These are phyloP conservation scores for Petromus typicus DNA, from an alignment of 2,113 vertebrate genomes.

Conservation along the genomic window DNA sequence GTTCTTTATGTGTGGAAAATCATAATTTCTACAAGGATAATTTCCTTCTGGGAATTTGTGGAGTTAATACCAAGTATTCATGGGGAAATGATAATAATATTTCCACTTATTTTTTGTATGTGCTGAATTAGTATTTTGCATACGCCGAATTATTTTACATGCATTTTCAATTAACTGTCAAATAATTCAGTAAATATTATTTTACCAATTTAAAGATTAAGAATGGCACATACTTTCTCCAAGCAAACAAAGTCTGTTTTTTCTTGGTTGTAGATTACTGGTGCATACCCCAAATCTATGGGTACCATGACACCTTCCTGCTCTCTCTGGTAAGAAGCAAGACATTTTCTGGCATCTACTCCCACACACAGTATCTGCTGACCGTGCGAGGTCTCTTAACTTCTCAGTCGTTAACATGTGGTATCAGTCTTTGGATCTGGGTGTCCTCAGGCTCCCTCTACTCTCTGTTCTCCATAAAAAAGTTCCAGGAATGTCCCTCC, in stretches of 20 bases:
- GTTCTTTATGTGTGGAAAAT: not conserved
- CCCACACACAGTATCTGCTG: not conserved
- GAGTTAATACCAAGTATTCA: not conserved
- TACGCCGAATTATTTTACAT: not conserved
- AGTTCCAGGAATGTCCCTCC: not conserved
- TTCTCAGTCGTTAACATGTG: not conserved
- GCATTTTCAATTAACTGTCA: not conserved
- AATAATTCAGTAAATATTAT: not conserved
- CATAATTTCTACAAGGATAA: not conserved
- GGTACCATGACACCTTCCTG: not conserved
- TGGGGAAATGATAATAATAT: not conserved
- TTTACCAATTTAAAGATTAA: not conserved
- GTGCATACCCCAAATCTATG: too few relatives aligned
- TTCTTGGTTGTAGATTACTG: not conserved
- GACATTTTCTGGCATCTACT: not conserved
- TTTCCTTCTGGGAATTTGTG: slow-evolving; percentile 1
- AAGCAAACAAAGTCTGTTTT: not conserved
- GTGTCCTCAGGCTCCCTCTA: not conserved
- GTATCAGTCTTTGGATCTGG: not conserved
- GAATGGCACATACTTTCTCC: not conserved
- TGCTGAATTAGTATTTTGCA: not conserved
- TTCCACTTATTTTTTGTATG: slow-evolving; percentile 34
- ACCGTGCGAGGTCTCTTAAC: not conserved
- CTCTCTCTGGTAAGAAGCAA: not conserved
- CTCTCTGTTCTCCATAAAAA: not conserved